Base-by-base conservation (phyloP, 2,113 vertebrate species). In the Poecilia latipinna region DNA sequence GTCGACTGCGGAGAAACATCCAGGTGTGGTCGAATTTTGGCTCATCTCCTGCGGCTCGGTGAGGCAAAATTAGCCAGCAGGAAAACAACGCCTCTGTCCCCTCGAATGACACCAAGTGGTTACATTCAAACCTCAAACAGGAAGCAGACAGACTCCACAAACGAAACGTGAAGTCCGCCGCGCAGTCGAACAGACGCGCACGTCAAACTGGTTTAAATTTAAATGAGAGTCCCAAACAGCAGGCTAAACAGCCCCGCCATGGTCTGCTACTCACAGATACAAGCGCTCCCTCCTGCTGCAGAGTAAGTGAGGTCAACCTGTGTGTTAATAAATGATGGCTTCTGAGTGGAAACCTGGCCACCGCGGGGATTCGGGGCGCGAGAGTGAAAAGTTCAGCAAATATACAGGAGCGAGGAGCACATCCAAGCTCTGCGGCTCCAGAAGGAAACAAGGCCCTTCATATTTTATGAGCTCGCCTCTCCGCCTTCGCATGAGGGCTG, bases 391-490 rank as follows among this genome's bases (percentile, higher is more conserved):
- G 87, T 93, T 93, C 91, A 90, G 82, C 83, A 85, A 80, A 82
- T 85, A 71, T 75, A 87, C 79, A 64, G 69, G 37, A 86, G 84
- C 70, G 10, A 77, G 61, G 77, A 82, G 76, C 86, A 64, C 76
- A 80, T 75, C 66, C 69, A 66, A 37, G 75, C 80, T 77, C 88
- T 57, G 80, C 65, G 76, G 69, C 71, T 81, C 75, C 29, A 76
- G 26, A 74, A 82, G 77, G 44, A 63, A 65, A 37, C 24, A 39
- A 22, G 19, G 12, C 42, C 74, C 61, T 93, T 83, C 79, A 94
- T 95, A 92, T 94, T 94, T 94, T 86, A 95, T 93, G 89, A 94
- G 84, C 86, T 78, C 89, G 91, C 89, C 83, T 77, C 67, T 75
- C 74, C 74, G 73, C 77, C 83, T 89, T 86, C 78, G 87, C 75